Base-by-base conservation (phyloP, 2,113 vertebrate genomes). In the Lophochroa leadbeateri region DNA sequence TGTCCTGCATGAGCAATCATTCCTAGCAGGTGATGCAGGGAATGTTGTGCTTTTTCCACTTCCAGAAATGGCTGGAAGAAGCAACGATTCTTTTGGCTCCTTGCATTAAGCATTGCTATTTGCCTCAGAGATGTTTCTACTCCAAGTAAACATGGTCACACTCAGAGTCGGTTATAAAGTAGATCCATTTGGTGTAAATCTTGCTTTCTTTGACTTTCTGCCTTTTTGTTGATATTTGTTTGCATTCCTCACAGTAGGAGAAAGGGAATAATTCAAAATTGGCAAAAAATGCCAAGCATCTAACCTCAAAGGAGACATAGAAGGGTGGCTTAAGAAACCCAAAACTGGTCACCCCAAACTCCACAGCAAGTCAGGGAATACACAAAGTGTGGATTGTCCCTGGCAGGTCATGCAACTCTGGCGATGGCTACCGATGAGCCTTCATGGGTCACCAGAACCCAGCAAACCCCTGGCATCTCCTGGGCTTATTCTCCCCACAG, bases 331-430 rank as follows among this genome's bases (percentile, higher is more conserved):
- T 58, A 70, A 7, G 19, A 2, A 46, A 39, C 8, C 11, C 82
- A 19, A 20, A 92, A 49, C 2, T 3, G 16, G 5, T 49, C 17
- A 43, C 2, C 4, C 6, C 53, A 78, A 78, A 17, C 18, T 37
- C 47, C 12, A 5, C 43, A 8, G 35, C 7, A 12, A 60, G 4
- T 13, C 72, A 50, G 43, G 63, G 17, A 27, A 37, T 1, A 12
- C 4, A 3, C 2, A 0, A 0, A 0, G 7, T 5, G 28, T 5
- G 2, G 8, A n/a, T 72, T 76, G 35, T 33, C 21, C n/a, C 43
- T 8, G 1, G 7, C 0, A 2, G 23, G 29, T 20, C 4, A 3
- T 0, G 10, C 6, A 19, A 1, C 9, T 6, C 20, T 35, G 16
- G 37, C 3, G 0, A 25, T 31, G 55, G 74, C 28, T n/a, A 75